These are phyloP conservation scores for Calyptommatus sinebrachiatus DNA, from an alignment of 2,113 vertebrate genomes.

Conservation along the genomic window DNA sequence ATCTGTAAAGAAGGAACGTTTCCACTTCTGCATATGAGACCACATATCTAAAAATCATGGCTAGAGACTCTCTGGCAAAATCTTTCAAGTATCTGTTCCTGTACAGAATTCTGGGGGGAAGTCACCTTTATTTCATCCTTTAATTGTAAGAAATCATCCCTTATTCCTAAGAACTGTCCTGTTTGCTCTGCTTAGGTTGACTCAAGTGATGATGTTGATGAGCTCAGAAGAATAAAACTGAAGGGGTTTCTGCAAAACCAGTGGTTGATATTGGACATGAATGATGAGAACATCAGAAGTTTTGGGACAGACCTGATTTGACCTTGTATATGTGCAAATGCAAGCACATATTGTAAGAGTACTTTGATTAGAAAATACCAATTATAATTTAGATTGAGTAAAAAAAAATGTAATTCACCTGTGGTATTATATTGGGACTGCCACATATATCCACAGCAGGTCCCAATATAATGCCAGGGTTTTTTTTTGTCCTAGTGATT, in stretches of 20 bases:
- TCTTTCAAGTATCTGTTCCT: no score
- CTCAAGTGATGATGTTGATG: background rate
- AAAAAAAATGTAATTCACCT: no score
- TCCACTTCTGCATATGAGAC: background rate
- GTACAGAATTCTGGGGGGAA: no score
- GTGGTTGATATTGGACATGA: background rate
- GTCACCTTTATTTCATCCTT: no score
- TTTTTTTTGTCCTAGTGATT: no score
- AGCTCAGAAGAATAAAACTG: background rate
- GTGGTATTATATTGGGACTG: no score
- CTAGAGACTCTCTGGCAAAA: background rate
- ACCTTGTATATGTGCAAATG: background rate
- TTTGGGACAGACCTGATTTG: background rate
- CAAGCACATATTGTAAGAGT: background rate
- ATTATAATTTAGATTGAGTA: no score
- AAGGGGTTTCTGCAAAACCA: background rate
- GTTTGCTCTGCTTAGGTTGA: background rate
- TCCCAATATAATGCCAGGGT: no score
- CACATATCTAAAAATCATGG: background rate
- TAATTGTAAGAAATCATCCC: no score
- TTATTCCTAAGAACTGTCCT: background rate
- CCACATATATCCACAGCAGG: no score
- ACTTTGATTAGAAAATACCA: no score
- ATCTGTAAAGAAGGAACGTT: background rate
- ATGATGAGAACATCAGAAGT: background rate